Base-by-base conservation (phyloP, 1,140 invertebrate species). In the Schmidtea mediterranea region DNA sequence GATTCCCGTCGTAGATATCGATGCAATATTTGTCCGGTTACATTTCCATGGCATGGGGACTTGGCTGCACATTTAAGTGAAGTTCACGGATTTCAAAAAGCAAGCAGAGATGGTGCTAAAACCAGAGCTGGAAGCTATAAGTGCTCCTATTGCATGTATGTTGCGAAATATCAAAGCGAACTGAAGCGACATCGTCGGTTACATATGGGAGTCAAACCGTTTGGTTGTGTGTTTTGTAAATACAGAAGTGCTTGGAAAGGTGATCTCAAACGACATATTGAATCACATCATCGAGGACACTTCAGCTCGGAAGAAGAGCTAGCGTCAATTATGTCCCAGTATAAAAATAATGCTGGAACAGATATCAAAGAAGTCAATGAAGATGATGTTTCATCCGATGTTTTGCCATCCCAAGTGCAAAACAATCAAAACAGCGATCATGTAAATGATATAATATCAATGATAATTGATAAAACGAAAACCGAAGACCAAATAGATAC, bases 141-240 rank as follows among this genome's bases (percentile, higher is more conserved):
- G 9, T 81, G 78, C 57, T 72, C 73, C 54, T 70, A 72, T 48
- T 81, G 78, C 57, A 74, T 76, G 1, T 76, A 80, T 58, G 71
- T 77, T 60, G 78, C 78, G 49, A 82, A 81, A 60, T 80, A 76
- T 63, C 67, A 79, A n/a, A 79, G 77, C 10, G 80, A 82, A 62
- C 71, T 76, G 51, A 73, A 75, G 12, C 72, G 75, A 40, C 54
- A 59, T 57, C 72, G 76, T 59, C 75, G 77, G 57, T 68, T 69
- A 51, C 76, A 76, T 48, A 63, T 68, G 1, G 57, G 55, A 13
- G 57, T 60, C 21, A 65, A 64, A 52, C 58, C 62, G 9, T 62
- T 58, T 50, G 55, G 53, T 22, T 66, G 64, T 52, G 52, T 53
- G 3, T 52, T 59, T 43, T 66, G 63, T 52, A 50, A 56, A 2